These are phyloP conservation scores for Acanthosepion lycidas DNA, from an alignment of 2,888 invertebrate species.

Conservation along the genomic window DNA sequence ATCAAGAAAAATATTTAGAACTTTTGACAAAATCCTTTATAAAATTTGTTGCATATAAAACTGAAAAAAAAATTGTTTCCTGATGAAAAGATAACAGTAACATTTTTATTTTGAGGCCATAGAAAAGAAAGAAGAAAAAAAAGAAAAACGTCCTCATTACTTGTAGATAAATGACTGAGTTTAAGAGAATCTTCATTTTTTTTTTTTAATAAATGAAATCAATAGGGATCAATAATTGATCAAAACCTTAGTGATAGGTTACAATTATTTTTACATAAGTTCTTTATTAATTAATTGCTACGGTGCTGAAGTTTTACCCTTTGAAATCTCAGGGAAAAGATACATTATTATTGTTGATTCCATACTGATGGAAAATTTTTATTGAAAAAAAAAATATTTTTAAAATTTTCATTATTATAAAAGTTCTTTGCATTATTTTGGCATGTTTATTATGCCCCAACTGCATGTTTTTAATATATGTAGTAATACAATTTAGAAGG, in stretches of 20 bases:
- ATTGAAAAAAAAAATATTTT: neutral
- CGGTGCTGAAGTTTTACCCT: conserved; percentile 43
- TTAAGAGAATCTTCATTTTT: neutral
- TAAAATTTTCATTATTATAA: neutral
- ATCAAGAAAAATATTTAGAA: neutral
- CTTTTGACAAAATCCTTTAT: neutral
- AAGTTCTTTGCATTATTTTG: neutral
- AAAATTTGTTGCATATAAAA: neutral
- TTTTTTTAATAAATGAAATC: conserved; percentile 48
- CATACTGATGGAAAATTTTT: neutral
- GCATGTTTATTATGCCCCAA: neutral
- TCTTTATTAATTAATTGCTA: conserved; percentile 33
- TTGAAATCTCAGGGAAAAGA: conserved; percentile 41
- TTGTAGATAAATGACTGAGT: conserved; percentile 45
- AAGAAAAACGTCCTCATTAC: conserved; percentile 37
- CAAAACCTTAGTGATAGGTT: conserved; percentile 48
- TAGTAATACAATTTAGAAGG: neutral
- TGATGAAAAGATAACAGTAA: neutral
- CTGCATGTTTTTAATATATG: conserved; percentile 36
- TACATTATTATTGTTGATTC: neutral
- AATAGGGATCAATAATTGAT: conserved; percentile 62
- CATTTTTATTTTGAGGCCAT: conserved; percentile 40
- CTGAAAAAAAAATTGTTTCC: neutral
- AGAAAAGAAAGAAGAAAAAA: conserved; percentile 38
- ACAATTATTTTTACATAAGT: conserved; percentile 34